These are phyloP conservation scores for Tetramorium parvispinum DNA, from an alignment of 1,140 invertebrate species.

Conservation along the genomic window DNA sequence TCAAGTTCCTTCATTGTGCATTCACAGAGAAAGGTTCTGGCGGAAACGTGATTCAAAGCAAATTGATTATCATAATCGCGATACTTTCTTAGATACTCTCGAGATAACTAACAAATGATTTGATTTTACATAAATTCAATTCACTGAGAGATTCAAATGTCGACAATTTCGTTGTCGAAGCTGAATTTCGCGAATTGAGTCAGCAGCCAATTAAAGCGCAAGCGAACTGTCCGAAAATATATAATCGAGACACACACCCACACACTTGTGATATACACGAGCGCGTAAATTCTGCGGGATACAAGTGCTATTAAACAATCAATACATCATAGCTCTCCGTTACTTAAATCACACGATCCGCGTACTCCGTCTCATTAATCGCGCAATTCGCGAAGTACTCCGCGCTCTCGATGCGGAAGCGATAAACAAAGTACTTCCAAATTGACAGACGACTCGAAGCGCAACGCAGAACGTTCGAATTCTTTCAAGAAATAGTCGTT, in stretches of 20 bases:
- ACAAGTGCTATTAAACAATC: neutral
- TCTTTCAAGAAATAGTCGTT: neutral
- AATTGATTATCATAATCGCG: neutral
- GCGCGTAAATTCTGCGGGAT: neutral
- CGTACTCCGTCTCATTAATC: neutral
- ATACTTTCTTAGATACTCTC: neutral
- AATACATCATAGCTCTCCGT: neutral
- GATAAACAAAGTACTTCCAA: neutral
- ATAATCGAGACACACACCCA: neutral
- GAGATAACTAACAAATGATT: neutral
- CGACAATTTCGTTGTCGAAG: neutral
- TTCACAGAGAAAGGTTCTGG: neutral
- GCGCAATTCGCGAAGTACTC: neutral
- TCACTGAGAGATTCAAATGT: neutral
- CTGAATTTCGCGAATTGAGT: neutral
- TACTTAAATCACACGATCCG: constrained; percentile 1
- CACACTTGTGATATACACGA: neutral
- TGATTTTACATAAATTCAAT: neutral
- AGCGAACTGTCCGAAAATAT: neutral
- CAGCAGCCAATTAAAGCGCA: neutral
- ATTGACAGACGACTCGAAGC: neutral
- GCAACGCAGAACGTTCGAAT: neutral
- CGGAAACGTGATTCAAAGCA: neutral
- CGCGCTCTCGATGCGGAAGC: neutral
- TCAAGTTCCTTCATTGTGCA: neutral